These are phyloP conservation scores for Gymnothorax reevesii DNA, from an alignment of 2,797 vertebrate genomes.

Conservation along the genomic window DNA sequence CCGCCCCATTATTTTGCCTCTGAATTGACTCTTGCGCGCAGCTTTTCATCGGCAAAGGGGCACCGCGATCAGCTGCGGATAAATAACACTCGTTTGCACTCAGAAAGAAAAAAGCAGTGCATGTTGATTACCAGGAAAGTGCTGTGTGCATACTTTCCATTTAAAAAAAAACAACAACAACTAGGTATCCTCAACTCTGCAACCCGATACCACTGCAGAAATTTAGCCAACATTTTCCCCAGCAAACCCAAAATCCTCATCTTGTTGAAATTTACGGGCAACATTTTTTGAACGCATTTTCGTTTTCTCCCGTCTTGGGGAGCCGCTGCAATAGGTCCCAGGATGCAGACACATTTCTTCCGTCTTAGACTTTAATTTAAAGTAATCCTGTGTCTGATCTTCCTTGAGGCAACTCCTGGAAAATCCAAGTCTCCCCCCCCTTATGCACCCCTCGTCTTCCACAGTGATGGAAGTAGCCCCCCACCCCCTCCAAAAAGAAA, in stretches of 20 bases:
- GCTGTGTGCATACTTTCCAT: background rate
- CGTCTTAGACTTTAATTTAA: background rate
- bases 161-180: too few species aligned
- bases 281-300: background rate
- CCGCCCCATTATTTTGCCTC: constrained; percentile 19
- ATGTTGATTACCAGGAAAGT: background rate
- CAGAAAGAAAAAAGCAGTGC: background rate
- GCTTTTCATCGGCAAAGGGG: constrained; percentile 32
- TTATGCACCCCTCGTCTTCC: constrained; percentile 2
- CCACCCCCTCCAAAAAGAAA: too few species aligned
- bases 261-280: background rate
- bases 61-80: constrained; percentile 46
- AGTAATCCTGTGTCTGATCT: background rate
- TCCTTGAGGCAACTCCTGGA: constrained; percentile 5
- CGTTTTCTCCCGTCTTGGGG: background rate
- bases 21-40: constrained; percentile 65
- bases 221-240: background rate
- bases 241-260: background rate
- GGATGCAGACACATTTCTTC: background rate
- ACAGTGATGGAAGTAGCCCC: background rate
- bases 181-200: background rate
- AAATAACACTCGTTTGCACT: constrained; percentile 38
- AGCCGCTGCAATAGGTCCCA: background rate
- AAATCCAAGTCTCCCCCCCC: background rate
- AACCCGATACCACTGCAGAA: background rate